Percentiles rank a stretch among this genome's conserved stretches.
These are phyloP conservation scores for Tinea trinotella DNA, from an alignment of 2,888 invertebrate species.

Conservation along the genomic window DNA sequence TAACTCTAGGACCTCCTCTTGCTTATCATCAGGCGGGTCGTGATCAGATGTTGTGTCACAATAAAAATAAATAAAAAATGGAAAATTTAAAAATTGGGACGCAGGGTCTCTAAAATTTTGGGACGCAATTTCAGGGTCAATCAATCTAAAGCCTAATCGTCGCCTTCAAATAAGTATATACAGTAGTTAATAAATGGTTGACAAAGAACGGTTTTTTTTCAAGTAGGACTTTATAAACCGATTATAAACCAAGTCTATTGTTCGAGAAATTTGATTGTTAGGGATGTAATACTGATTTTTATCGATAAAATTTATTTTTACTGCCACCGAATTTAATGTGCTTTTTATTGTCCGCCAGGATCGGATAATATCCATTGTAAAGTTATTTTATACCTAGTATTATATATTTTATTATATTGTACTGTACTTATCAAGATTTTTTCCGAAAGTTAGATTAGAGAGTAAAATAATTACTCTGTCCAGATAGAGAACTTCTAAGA, in stretches of 20 bases:
- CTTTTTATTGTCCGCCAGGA: background rate
- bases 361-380: background rate
- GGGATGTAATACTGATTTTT: constrained; percentile 31
- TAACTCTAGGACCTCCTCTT: too few species aligned
- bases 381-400: too few species aligned
- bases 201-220: constrained; percentile 57
- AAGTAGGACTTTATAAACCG: constrained; percentile 40
- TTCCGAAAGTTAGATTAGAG: too few species aligned
- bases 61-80: too few species aligned
- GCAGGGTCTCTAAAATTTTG: background rate
- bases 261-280: constrained; percentile 58
- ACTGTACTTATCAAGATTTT: too few species aligned
- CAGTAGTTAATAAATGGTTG: constrained; percentile 41
- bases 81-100: too few species aligned
- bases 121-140: background rate
- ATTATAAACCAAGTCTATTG: constrained; percentile 60
- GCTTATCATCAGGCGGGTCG: too few species aligned
- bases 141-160: background rate
- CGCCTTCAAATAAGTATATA: constrained; percentile 23
- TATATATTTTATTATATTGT: too few species aligned
- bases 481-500: too few species aligned
- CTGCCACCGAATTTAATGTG: constrained; percentile 6
- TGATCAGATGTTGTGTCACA: too few species aligned
- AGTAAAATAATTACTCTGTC: too few species aligned
- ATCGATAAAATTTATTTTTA: constrained; percentile 15